Evolutionary conservation across 1,140 invertebrate species (phyloP), one percentile per base, ranked within the genome.

Genomic region (Drosophila serrata): DNA sequence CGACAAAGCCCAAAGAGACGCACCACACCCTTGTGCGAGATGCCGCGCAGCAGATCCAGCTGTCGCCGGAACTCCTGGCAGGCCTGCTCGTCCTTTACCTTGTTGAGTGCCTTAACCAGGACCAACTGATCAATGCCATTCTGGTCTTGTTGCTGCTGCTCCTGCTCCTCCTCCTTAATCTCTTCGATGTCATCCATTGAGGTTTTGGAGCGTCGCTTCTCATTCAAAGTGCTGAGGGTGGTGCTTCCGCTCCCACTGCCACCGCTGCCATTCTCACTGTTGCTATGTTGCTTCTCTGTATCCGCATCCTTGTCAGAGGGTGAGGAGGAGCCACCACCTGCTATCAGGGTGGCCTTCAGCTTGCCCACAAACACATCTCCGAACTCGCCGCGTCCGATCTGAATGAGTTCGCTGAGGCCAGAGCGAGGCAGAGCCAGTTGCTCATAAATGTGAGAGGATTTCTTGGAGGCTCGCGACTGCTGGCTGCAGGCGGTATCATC

Each of bases 31-130:
- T 96, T 95, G 92, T 98, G 97, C 17, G 95, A 95, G 8, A 98
- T 92, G 77, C 96, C 96, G 22, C 95, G 94, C 90, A 98, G 96
- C 87, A 98, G 93, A 69, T 99, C 98, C 70, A 98, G 94, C 86
- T 99, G 97, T 24, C 97, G 93, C 60, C 96, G 96, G 92, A 98
- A 99, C 90, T 99, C 97, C 15, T 95, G 95, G 42, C 97, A 93
- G 33, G 95, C 94, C 8, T 93, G 93, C 81, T 98, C 97, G 67
- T 98, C 97, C 88, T 96, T 96, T 0, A 94, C 93, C 4, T 94
- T 93, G 60, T 80, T 93, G 53, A 90, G 77, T 1, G 90, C 90
- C 57, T 93, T 92, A 0, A 92, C 87, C 56, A 92, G 64, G 5
- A 92, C 85, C 29, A 87, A 75, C 31, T 82, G 82, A 55, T 92